Evolutionary conservation across 2,113 vertebrate genomes (phyloP).

Genomic region (Opisthocomus hoazin): DNA sequence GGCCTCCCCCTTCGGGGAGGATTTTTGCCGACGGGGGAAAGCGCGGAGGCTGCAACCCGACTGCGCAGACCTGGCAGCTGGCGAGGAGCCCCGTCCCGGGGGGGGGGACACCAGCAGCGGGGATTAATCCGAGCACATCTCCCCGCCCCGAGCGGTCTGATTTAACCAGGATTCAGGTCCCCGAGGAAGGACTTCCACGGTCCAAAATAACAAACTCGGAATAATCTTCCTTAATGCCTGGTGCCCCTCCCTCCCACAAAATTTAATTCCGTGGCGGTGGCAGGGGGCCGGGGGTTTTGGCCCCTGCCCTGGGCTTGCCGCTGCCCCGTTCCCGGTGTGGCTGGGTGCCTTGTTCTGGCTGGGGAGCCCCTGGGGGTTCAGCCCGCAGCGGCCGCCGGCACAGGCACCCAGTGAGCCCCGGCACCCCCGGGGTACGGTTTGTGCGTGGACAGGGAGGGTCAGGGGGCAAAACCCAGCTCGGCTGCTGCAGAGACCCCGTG

Average conservation of each 20-base stretch:
- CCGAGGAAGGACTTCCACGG: background rate
- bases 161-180: slow-evolving; percentile 26
- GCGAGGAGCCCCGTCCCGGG: background rate
- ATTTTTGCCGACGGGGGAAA: background rate
- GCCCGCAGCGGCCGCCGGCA: fast-evolving
- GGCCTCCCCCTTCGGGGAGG: background rate
- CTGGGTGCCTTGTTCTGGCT: too few species aligned
- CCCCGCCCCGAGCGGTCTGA: background rate
- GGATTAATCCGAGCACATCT: slow-evolving; percentile 6
- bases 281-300: background rate
- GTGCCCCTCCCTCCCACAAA: background rate
- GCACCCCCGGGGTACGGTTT: background rate
- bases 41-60: background rate
- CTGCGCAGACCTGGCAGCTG: background rate
- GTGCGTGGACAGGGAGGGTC: background rate
- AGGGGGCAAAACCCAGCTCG: background rate
- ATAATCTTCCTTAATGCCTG: slow-evolving; percentile 40
- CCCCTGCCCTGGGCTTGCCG: fast-evolving
- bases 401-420: background rate
- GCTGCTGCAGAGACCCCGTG: fast-evolving
- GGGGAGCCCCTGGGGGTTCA: background rate
- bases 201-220: background rate
- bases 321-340: background rate
- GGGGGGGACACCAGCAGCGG: background rate
- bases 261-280: background rate